phyloP scores from a whole-genome alignment of 2,113 vertebrate species.

The Carollia perspicillata region DNA sequence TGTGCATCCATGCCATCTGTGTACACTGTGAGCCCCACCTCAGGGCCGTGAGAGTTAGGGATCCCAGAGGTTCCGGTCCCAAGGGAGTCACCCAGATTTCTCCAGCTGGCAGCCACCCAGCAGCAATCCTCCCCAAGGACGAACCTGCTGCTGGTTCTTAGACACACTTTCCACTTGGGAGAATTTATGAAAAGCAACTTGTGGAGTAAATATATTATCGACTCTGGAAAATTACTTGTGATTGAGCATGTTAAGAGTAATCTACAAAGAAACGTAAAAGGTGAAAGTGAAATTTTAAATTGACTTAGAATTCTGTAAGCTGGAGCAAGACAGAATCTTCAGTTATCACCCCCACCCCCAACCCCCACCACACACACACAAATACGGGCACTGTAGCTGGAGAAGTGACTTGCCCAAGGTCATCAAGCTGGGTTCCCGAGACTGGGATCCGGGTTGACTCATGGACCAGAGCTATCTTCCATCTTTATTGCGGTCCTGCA shows the following conservation, averaged over 20 bases:
- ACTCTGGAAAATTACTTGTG: not conserved
- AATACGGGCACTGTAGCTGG: not conserved
- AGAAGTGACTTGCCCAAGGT: not conserved
- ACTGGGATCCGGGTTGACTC: not conserved
- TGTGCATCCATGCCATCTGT: not conserved
- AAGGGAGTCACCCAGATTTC: not conserved
- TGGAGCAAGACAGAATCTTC: not conserved
- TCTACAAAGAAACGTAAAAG: not conserved
- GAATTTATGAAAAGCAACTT: not conserved
- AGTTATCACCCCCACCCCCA: not conserved
- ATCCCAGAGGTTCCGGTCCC: not conserved
- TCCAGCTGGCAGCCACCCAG: no score
- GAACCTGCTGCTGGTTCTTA: not conserved
- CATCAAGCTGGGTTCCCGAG: not conserved
- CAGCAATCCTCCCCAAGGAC: not conserved
- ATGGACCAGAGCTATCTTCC: fast-evolving
- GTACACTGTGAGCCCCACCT: not conserved
- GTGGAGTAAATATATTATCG: not conserved
- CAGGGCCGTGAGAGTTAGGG: not conserved
- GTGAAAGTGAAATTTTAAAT: not conserved
- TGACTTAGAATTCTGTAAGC: not conserved
- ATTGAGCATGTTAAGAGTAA: not conserved
- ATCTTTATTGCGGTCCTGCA: not conserved
- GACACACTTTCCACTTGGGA: not conserved
- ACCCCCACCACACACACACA: not conserved